A percentile compares a stretch with the other conserved stretches of the same genome.
These are phyloP conservation scores for Drosophila anceps DNA, from an alignment of 2,888 invertebrate species.

Conservation along the genomic window DNA sequence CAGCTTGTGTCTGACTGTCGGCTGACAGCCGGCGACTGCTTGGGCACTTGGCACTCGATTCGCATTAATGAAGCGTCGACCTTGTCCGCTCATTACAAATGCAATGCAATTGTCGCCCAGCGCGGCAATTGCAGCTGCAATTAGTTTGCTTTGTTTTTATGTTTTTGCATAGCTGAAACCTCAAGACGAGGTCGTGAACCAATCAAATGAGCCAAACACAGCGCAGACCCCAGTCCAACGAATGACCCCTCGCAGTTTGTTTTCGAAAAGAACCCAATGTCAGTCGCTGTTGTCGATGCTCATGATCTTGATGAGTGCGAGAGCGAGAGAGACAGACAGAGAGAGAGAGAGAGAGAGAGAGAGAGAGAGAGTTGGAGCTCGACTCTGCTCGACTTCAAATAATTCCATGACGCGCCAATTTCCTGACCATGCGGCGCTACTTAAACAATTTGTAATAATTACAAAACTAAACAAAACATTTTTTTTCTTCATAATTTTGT, in stretches of 20 bases:
- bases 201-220: constrained; percentile 21
- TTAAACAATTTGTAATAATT: constrained; percentile 53
- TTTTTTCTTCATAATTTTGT: constrained; percentile 1
- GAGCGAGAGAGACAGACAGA: neutral
- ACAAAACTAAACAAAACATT: constrained; percentile 54
- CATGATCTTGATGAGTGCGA: constrained; percentile 40
- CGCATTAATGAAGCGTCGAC: constrained; percentile 52
- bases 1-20: constrained; percentile 25
- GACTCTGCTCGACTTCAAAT: constrained; percentile 16
- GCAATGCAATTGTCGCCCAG: constrained; percentile 59
- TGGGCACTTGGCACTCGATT: constrained; percentile 15
- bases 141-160: constrained; percentile 40
- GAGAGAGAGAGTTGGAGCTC: neutral
- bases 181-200: constrained; percentile 57
- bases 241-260: neutral
- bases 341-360: neutral
- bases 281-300: constrained; percentile 41
- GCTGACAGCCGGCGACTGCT: constrained; percentile 5
- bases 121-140: constrained; percentile 55
- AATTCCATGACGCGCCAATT: constrained; percentile 47
- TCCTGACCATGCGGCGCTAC: constrained; percentile 40
- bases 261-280: constrained; percentile 38
- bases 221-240: neutral
- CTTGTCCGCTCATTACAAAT: constrained; percentile 59
- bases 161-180: constrained; percentile 29